Evolutionary conservation across 1,140 invertebrate species (phyloP), one percentile per base, ranked within the genome.

Genomic region (Bombus waltoni): DNA sequence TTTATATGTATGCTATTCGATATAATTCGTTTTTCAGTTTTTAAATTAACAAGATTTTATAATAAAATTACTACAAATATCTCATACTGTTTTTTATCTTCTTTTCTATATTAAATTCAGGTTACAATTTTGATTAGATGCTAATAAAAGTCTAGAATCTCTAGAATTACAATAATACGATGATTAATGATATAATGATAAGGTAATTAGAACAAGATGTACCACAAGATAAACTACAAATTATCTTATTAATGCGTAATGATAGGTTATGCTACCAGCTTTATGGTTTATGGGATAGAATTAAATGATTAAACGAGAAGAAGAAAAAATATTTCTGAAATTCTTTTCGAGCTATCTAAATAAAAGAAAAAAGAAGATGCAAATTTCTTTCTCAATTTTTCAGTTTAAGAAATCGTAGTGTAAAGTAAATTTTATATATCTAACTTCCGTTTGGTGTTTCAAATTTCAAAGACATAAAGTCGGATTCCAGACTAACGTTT

Each of bases 381-480:
- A 82, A 73, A 74, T 65, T 22, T 22, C 1, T 32, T 38, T 62
- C 13, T 28, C 3, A 62, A 62, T 66, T 66, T 66, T 22, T 35
- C 32, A 35, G 32, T 66, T 32, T 32, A 65, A 65, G 4, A 15
- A 65, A 5, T n/a, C 28, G n/a, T 13, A 65, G 11, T 35, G 15
- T 22, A 35, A 18, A 18, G 35, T 8, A 22, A 35, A 35, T 35
- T 22, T 35, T 25, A n/a, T 47, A 62, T 57, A 68, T 38, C 65
- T 80, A 62, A 38, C 59, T 88, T 89, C 88, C 79, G 87, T 72
- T 78, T 44, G 47, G 79, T 57, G 66, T 86, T 71, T 89, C 76
- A 32, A n/a, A n/a, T 89, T 89, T 83, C 88, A 77, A 76, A 75
- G n/a, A 65, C 57, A 75, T 59, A 40, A 47, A 38, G 5, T 83